Percentiles rank a stretch among this genome's conserved stretches.
Evolutionary conservation across 1,140 invertebrate species (phyloP).

Genomic region (Pseudoatta argentina): DNA sequence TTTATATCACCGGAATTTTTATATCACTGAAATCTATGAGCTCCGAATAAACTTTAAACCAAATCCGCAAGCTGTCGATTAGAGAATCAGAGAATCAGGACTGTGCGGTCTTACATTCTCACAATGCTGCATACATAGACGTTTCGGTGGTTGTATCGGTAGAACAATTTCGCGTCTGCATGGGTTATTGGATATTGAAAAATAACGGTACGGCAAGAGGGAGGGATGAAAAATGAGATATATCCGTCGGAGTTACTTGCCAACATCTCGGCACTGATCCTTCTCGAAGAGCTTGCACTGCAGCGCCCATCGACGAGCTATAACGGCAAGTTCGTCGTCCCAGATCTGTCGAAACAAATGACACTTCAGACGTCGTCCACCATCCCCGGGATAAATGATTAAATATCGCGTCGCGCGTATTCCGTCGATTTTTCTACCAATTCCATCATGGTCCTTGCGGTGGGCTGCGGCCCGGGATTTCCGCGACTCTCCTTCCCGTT

Average conservation of each 20-base stretch:
- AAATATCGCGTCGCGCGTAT: slow-evolving; percentile 47
- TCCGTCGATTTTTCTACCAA: slow-evolving; percentile 81
- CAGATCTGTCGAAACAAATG: slow-evolving; percentile 84
- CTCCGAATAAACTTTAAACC: background rate
- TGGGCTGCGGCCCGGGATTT: slow-evolving; percentile 86
- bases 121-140: background rate
- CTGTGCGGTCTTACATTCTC: background rate
- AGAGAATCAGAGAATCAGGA: background rate
- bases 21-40: background rate
- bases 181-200: slow-evolving; percentile 70
- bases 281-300: slow-evolving; percentile 87
- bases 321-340: slow-evolving; percentile 88
- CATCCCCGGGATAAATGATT: slow-evolving; percentile 41
- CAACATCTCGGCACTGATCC: slow-evolving; percentile 87
- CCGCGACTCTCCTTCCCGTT: slow-evolving; percentile 85
- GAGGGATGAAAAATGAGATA: slow-evolving; percentile 69
- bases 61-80: slow-evolving; percentile 10
- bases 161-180: slow-evolving; percentile 60
- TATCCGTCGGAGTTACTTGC: slow-evolving; percentile 81
- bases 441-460: slow-evolving; percentile 87
- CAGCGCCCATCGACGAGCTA: slow-evolving; percentile 88
- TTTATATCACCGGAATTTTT: background rate
- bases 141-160: slow-evolving; percentile 12
- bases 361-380: slow-evolving; percentile 31
- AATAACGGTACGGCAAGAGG: slow-evolving; percentile 63